Conservation (phyloP, 2,113 vertebrate species). For the Rhinopomastus cyanomelas region DNA sequence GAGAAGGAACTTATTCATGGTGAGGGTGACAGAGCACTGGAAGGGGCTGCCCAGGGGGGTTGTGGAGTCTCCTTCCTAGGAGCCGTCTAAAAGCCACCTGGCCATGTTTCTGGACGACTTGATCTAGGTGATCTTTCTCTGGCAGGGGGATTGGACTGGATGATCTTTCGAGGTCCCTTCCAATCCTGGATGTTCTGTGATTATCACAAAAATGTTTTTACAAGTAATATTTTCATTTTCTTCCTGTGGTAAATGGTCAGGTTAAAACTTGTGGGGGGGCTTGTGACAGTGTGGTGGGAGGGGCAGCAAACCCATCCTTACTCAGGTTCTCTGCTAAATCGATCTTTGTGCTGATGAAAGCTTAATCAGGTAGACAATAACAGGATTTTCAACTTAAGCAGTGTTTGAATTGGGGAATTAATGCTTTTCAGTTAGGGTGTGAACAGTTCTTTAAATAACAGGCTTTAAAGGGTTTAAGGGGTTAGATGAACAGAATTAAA, state of each 20-base stretch:
- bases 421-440: not conserved
- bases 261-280: not conserved
- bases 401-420: not conserved
- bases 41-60: too few species aligned
- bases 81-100: too few species aligned
- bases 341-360: not conserved
- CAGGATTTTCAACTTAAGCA: not conserved
- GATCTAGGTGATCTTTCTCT: too few species aligned
- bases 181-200: too few species aligned
- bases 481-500: not conserved
- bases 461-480: not conserved
- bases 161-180: too few species aligned
- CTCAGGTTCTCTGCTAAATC: not conserved
- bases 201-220: not conserved
- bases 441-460: constrained; percentile 4
- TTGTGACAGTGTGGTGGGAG: not conserved
- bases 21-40: too few species aligned
- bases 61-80: too few species aligned
- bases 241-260: not conserved
- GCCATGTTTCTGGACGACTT: too few species aligned
- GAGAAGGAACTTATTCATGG: too few species aligned
- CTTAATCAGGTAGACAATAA: not conserved
- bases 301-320: not conserved
- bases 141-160: too few species aligned
- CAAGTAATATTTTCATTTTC: constrained; percentile 23